Percentiles rank a stretch among this genome's conserved stretches.
These are phyloP conservation scores for Synergus umbraculus DNA, from an alignment of 2,888 invertebrate genomes.

Conservation along the genomic window DNA sequence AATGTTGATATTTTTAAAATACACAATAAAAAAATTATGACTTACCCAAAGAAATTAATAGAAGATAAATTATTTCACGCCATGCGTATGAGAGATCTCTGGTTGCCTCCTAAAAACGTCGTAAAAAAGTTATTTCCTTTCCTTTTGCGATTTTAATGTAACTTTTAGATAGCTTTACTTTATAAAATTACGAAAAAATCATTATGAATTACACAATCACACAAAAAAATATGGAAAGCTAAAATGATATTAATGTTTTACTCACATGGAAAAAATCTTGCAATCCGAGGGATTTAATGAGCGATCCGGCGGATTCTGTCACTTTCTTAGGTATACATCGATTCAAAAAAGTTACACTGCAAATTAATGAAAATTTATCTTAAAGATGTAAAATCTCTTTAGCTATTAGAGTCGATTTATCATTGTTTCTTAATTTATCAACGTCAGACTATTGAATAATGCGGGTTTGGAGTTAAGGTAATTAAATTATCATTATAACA, in stretches of 20 bases:
- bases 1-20: background rate
- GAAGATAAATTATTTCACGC: constrained; percentile 81
- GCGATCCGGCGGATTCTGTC: constrained; percentile 73
- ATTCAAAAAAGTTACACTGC: constrained; percentile 78
- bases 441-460: background rate
- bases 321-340: constrained; percentile 79
- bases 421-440: background rate
- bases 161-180: constrained; percentile 15
- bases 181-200: background rate
- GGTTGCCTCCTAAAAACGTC: constrained; percentile 79
- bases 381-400: background rate
- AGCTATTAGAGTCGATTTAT: background rate
- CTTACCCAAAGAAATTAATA: constrained; percentile 81
- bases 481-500: constrained; percentile 42
- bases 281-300: constrained; percentile 79
- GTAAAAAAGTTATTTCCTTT: constrained; percentile 39
- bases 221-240: background rate
- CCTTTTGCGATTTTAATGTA: constrained; percentile 36
- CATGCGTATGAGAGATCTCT: constrained; percentile 82
- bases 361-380: constrained; percentile 57
- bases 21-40: background rate
- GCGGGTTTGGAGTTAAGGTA: background rate
- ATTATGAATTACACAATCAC: background rate
- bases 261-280: constrained; percentile 79
- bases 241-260: background rate